phyloP scores from a whole-genome alignment of 2,888 invertebrate genomes.

The Hipparchia semele region DNA sequence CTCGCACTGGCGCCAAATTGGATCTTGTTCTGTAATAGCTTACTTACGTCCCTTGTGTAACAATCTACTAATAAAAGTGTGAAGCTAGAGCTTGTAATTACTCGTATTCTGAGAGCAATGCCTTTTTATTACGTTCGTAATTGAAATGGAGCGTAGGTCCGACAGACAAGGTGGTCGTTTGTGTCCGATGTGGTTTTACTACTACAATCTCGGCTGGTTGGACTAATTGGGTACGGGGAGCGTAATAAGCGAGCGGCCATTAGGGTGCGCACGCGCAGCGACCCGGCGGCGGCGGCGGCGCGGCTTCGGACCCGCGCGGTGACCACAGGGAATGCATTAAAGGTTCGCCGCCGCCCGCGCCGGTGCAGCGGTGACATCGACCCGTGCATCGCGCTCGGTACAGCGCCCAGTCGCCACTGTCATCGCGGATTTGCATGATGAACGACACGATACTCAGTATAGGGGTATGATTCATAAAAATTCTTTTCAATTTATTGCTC shows the following conservation, averaged over 20 bases:
- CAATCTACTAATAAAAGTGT: slow-evolving; percentile 35
- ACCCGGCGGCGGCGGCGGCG: slow-evolving; percentile 7
- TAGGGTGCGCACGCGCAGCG: slow-evolving; percentile 57
- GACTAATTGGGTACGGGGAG: slow-evolving; percentile 68
- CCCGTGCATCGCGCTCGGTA: slow-evolving; percentile 24
- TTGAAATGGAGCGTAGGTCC: slow-evolving; percentile 24
- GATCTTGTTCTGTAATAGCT: no score
- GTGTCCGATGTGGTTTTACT: slow-evolving; percentile 43
- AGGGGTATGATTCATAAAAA: slow-evolving; percentile 9
- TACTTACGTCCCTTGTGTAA: no score
- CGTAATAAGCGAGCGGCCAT: slow-evolving; percentile 53
- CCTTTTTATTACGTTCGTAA: slow-evolving; percentile 23
- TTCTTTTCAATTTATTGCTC: slow-evolving; percentile 17
- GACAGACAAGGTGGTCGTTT: slow-evolving; percentile 44
- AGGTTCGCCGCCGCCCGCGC: slow-evolving; percentile 40
- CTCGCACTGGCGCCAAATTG: no score
- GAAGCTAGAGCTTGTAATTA: slow-evolving; percentile 5
- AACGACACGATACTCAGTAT: neutral
- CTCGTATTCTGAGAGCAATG: slow-evolving; percentile 25
- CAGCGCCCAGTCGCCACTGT: neutral
- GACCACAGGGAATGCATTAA: slow-evolving; percentile 35
- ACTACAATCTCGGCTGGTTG: slow-evolving; percentile 48
- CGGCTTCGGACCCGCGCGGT: slow-evolving; percentile 35
- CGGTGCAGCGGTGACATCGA: slow-evolving; percentile 32
- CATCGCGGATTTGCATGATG: slow-evolving; percentile 11